Evolutionary conservation across 1,140 invertebrate species (phyloP), one percentile per base, ranked within the genome.

Genomic region (Trichoplusia ni): DNA sequence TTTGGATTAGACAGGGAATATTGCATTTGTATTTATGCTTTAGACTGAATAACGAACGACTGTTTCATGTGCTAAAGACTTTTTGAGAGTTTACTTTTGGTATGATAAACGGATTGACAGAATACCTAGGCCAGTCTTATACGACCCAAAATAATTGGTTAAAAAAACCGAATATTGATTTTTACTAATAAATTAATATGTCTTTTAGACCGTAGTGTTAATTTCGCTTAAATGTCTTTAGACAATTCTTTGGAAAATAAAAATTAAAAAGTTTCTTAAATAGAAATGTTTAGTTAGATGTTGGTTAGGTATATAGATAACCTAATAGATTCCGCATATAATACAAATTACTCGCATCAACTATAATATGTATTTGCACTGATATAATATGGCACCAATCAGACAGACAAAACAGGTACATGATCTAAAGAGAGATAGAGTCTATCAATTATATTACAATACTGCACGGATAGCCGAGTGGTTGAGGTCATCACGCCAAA

Each of bases 41-140:
- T 75, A 73, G 75, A 81, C 73, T 84, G 77, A 77, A 66, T 54
- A 40, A 44, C 42, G 66, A 73, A 63, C 40, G 81, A 81, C 81
- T 83, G 77, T 60, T 76, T 64, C 40, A 66, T 72, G 77, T 82
- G 81, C 78, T 84, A 79, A 82, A 79, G 74, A 67, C 66, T 74
- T 73, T 64, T 59, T 68, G 67, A 68, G 18, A 27, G 27, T 70
- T 71, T 73, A 73, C 59, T 58, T 58, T 37, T 69, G 44, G 51
- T 69, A 66, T 53, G 35, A 23, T 64, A 54, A 38, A 38, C 33
- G 9, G 7, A 49, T 49, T 51, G 21, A 9, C 6, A 27, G 13
- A 23, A 35, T 27, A 53, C 31, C 14, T 37, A 37, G 6, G 31
- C 29, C 31, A 53, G n/a, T 37, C 6, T 35, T 53, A 5, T 33